These are phyloP conservation scores for Meloidogyne hapla DNA, from an alignment of 1,140 invertebrate genomes.

Conservation along the genomic window DNA sequence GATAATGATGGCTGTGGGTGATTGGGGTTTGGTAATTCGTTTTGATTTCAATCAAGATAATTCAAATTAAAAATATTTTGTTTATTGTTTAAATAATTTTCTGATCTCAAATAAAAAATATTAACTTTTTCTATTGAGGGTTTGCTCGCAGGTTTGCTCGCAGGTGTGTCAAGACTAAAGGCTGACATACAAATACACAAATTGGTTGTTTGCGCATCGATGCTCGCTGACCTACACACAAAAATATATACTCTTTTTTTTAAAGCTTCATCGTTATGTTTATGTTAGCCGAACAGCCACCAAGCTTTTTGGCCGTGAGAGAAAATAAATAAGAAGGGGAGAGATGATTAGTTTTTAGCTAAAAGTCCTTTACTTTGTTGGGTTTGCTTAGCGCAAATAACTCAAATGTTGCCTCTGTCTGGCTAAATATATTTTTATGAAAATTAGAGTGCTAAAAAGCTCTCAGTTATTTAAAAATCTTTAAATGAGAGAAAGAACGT, in stretches of 20 bases:
- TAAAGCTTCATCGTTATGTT: not conserved
- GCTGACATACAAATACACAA: not conserved
- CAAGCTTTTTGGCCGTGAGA: conserved; percentile 4
- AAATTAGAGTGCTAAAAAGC: not conserved
- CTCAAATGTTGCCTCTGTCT: not conserved
- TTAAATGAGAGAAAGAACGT: not conserved
- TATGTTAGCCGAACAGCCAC: not conserved
- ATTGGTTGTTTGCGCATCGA: not conserved
- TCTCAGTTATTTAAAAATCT: not conserved
- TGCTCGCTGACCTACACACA: too few relatives aligned
- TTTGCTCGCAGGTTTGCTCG: too few relatives aligned
- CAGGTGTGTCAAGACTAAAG: not conserved
- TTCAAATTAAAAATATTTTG: not conserved
- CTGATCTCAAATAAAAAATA: not conserved
- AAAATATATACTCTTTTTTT: not conserved
- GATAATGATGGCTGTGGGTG: not conserved
- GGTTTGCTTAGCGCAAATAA: not conserved
- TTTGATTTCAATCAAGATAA: not conserved
- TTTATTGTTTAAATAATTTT: not conserved
- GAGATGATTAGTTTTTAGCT: not conserved
- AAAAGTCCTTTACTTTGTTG: not conserved
- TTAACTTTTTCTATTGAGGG: not conserved
- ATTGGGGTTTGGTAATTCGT: not conserved
- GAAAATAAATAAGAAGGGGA: not conserved
- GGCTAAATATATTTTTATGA: not conserved